phyloP scores from a whole-genome alignment of 1,140 invertebrate species.

The Oedothorax gibbosus region DNA sequence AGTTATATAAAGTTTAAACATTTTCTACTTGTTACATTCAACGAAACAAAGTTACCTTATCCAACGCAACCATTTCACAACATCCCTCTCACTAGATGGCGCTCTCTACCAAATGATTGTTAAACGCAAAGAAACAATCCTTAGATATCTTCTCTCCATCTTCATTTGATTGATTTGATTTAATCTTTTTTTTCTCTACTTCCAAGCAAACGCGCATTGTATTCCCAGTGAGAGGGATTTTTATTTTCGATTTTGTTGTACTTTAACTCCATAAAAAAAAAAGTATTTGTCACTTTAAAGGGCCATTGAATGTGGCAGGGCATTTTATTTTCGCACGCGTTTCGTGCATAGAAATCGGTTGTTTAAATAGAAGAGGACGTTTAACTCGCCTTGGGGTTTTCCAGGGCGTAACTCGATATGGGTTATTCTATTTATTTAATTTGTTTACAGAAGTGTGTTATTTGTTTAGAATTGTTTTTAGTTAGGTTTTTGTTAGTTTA shows the following conservation, averaged over 20 bases:
- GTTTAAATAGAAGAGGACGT: not conserved
- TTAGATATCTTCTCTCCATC: constrained; percentile 5
- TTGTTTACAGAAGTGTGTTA: not conserved
- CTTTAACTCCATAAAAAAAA: constrained; percentile 23
- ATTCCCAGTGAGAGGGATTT: constrained; percentile 24
- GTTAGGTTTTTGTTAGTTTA: not conserved
- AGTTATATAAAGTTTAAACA: no score
- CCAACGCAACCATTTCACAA: no score
- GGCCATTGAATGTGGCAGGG: constrained; percentile 27
- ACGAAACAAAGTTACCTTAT: no score
- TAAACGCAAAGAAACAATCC: not conserved
- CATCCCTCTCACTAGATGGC: not conserved
- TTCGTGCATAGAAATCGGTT: constrained; percentile 36
- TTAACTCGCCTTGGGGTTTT: not conserved
- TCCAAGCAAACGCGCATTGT: constrained; percentile 25
- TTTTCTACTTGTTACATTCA: no score
- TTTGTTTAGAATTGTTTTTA: not conserved
- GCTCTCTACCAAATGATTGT: not conserved
- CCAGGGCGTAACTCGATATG: not conserved
- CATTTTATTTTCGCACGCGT: constrained; percentile 3
- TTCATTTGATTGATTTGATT: constrained; percentile 28
- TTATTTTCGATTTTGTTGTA: constrained; percentile 29
- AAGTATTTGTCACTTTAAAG: constrained; percentile 10
- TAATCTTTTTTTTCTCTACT: constrained; percentile 28
- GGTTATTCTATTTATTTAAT: not conserved